A percentile compares a stretch with the other conserved stretches of the same genome.
These are phyloP conservation scores for Eumaeus atala DNA, from an alignment of 1,140 invertebrate genomes.

Conservation along the genomic window DNA sequence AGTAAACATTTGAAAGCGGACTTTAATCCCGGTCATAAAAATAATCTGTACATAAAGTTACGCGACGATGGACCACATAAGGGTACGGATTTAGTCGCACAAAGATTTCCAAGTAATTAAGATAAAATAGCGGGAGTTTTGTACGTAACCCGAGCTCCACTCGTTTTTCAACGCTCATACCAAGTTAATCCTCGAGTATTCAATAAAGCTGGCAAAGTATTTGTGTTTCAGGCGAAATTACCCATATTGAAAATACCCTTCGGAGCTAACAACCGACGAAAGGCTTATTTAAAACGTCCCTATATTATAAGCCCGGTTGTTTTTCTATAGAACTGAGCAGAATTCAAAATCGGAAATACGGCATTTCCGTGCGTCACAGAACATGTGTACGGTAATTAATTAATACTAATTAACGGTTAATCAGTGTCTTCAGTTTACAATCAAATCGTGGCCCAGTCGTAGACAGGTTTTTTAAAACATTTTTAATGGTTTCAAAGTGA, in stretches of 20 bases:
- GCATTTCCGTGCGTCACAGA: no score
- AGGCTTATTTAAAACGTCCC: constrained; percentile 54
- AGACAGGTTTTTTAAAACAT: no score
- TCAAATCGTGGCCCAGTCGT: no score
- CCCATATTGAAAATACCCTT: constrained; percentile 73
- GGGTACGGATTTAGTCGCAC: constrained; percentile 67
- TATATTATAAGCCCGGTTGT: constrained; percentile 5
- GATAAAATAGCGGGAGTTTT: constrained; percentile 69
- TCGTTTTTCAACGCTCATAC: constrained; percentile 68
- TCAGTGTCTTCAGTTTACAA: neutral
- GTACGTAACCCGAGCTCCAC: constrained; percentile 54
- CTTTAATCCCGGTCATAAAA: constrained; percentile 71
- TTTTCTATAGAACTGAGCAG: no score
- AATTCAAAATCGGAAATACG: no score
- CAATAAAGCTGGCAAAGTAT: constrained; percentile 71
- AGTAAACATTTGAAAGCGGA: constrained; percentile 68
- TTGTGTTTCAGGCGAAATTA: constrained; percentile 68
- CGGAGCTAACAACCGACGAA: constrained; percentile 60
- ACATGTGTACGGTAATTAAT: no score
- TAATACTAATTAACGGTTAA: no score
- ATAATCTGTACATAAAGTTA: constrained; percentile 72
- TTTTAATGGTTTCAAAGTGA: no score
- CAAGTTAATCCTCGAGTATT: constrained; percentile 68
- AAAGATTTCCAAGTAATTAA: constrained; percentile 72
- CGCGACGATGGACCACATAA: constrained; percentile 72